These are phyloP conservation scores for Myrmecophaga tridactyla DNA, from an alignment of 2,113 vertebrate species.

Conservation along the genomic window DNA sequence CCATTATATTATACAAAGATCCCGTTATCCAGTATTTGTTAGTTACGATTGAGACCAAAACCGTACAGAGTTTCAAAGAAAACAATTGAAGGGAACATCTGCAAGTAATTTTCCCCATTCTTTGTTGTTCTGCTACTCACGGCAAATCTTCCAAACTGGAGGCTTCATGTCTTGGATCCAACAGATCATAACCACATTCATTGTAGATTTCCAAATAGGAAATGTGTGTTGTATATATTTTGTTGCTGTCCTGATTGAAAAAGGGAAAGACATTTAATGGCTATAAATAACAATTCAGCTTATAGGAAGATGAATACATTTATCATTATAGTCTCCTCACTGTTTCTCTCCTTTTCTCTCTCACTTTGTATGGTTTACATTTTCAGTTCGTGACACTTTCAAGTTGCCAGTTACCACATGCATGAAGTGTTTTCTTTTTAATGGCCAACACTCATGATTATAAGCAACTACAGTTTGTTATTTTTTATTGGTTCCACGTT, in stretches of 20 bases:
- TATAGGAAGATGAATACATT: slow-evolving; percentile 16
- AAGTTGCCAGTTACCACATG: slow-evolving; percentile 46
- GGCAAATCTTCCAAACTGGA: slow-evolving; percentile 93
- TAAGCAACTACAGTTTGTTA: slow-evolving; percentile 70
- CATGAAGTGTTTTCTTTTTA: neutral
- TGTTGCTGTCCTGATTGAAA: slow-evolving; percentile 88
- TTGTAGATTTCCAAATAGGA: slow-evolving; percentile 99
- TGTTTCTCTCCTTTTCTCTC: neutral
- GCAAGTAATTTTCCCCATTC: slow-evolving; percentile 57
- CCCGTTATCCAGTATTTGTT: slow-evolving; percentile 50
- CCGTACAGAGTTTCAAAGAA: slow-evolving; percentile 58
- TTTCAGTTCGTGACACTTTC: slow-evolving; percentile 61
- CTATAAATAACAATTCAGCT: slow-evolving; percentile 26
- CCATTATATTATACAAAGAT: slow-evolving; percentile 48
- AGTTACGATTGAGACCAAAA: slow-evolving; percentile 60
- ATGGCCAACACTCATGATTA: slow-evolving; percentile 51
- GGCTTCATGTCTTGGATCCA: slow-evolving; percentile 92
- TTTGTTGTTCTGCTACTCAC: slow-evolving; percentile 86
- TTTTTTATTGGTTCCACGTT: slow-evolving; percentile 65
- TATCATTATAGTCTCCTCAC: neutral
- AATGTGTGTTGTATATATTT: slow-evolving; percentile 91
- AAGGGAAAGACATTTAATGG: slow-evolving; percentile 49
- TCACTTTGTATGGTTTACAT: slow-evolving; percentile 39
- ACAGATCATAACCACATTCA: slow-evolving; percentile 95
- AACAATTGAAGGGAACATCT: slow-evolving; percentile 42